Evolutionary conservation across 1,140 invertebrate genomes (phyloP), one percentile per base, ranked within the genome.

Genomic region (Hycleus cichorii): DNA sequence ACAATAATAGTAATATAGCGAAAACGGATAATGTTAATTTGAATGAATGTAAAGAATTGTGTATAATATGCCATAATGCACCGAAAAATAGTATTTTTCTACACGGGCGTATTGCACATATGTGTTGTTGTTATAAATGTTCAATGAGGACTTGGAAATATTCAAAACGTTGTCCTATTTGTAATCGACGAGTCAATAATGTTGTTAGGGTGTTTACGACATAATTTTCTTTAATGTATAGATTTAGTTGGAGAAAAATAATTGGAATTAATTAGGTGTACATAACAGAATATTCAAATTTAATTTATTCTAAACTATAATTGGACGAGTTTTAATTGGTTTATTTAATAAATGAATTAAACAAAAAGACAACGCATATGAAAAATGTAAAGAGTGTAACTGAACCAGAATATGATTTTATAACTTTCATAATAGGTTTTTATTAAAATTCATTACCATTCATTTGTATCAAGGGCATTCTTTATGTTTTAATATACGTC

Each of bases 101-200:
- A 2, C 84, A 87, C 64, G 80, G 81, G 1, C 76, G 76, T 8
- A 80, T 79, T 43, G 79, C 76, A 0, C 85, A 87, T 61, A 80
- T 83, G 38, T 85, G 81, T 66, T 85, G 83, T 60, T 87, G 85
- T 69, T 87, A 86, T 65, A 79, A 76, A 55, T 87, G 85, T 65
- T 81, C 83, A 0, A 73, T 82, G 38, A 80, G 80, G 69, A 78
- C 82, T 6, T 85, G 83, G 81, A 75, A 72, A 32, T 79, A 74
- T 10, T 78, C 78, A 1, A 81, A 80, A 63, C 72, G 80, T 26
- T 87, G 85, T 71, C 84, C 85, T 2, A 75, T 85, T 44, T 87
- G 85, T 65, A 83, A 85, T 60, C 72, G 81, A 44, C 81, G 80
- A 76, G 80, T 85, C 7, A 82, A 77, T 40, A 83, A 84, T 64